Base-by-base conservation (phyloP, 2,888 invertebrate genomes). In the Tetrapedia diversipes region DNA sequence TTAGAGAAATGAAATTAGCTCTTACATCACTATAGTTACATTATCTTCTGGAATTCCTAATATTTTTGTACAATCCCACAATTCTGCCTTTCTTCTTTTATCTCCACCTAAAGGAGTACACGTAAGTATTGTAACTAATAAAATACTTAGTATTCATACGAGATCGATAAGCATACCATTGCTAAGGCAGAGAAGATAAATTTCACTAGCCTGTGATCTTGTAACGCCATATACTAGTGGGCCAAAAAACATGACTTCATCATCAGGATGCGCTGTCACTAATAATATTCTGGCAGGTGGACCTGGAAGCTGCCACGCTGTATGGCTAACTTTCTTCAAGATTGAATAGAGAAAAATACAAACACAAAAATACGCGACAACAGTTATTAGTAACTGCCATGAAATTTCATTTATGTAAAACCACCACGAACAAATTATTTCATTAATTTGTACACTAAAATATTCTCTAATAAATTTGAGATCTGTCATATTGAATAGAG, bases 171-270 rank as follows among this genome's bases (percentile, higher is more conserved):
- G 57, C 76, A 24, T 92, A 96, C 98, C 98, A 92, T 95, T 95
- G 32, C 97, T 96, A 82, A 98, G 93, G 91, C 98, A 98, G 63
- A 98, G 93, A 65, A 98, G 89, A 91, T 96, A 96, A 45, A 98
- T 95, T 81, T 94, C 93, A 87, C 95, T 95, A 82, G 94, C 93
- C 81, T 94, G 93, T 56, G 94, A 93, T 83, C 94, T 94, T 1
- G 92, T 89, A 74, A 97, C 92, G 89, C 95, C 94, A 79, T 96
- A 94, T 79, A 98, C 95, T 47, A 96, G 94, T 22, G 99, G 99
- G 0, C 98, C 97, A 92, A 99, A 99, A 92, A 99, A 99, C 99
- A 99, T 99, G 86, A 97, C 97, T 91, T 99, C 99, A 91, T 99
- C 99, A 92, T 99, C 99, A 19, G 99, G 99, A 93, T 99, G 99